Conservation (phyloP, 2,888 invertebrate species). For the Andrena bicolor region DNA sequence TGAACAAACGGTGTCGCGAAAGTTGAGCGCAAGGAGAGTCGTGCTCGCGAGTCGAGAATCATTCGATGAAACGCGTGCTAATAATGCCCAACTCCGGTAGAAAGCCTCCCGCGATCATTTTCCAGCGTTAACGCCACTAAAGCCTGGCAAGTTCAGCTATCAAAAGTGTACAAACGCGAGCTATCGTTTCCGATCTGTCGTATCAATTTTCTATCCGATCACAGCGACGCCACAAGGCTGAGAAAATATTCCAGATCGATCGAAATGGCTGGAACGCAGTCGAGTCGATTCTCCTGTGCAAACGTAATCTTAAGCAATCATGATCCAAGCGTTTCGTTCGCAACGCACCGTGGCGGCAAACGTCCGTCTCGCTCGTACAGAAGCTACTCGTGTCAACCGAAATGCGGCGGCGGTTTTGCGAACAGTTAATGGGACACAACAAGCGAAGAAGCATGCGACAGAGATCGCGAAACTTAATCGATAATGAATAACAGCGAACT, state of each 20-base stretch:
- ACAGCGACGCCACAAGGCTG: background rate
- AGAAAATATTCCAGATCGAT: background rate
- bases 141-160: background rate
- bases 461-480: constrained; percentile 5
- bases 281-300: background rate
- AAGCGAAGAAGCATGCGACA: constrained; percentile 43
- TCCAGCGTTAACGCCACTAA: background rate
- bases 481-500: constrained; percentile 12
- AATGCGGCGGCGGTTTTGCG: constrained; percentile 14
- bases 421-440: background rate
- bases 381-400: constrained; percentile 3
- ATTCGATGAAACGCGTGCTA: background rate
- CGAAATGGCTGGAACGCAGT: background rate
- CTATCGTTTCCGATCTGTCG: background rate
- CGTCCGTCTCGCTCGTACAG: constrained; percentile 4
- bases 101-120: background rate
- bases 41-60: background rate
- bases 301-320: constrained; percentile 15
- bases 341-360: background rate
- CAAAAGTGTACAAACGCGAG: background rate
- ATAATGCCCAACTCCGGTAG: constrained; percentile 39
- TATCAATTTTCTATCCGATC: constrained; percentile 24
- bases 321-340: background rate
- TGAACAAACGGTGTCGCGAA: background rate
- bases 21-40: constrained; percentile 3